Percentiles rank a stretch among this genome's conserved stretches.
Evolutionary conservation across 2,797 vertebrate genomes (phyloP).

Genomic region (Ptychobarbus kaznakovi): DNA sequence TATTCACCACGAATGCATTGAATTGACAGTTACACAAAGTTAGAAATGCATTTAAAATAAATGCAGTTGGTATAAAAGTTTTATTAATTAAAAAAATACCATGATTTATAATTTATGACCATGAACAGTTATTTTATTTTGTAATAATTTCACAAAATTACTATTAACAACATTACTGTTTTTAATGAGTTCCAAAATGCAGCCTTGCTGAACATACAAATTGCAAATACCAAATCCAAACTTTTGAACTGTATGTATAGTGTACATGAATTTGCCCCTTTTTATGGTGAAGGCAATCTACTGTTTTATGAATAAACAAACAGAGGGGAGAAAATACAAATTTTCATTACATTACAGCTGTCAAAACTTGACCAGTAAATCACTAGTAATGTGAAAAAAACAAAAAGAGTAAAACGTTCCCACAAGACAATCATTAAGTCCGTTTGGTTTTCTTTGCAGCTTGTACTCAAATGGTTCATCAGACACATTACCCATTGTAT

Average conservation of each 20-base stretch:
- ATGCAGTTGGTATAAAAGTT: neutral
- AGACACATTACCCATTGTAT: neutral
- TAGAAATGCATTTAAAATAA: neutral
- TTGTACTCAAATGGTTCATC: slow-evolving; percentile 2
- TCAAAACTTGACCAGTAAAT: neutral
- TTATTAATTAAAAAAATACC: neutral
- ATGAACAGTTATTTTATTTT: no score
- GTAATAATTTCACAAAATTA: no score
- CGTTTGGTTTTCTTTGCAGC: neutral
- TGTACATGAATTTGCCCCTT: neutral
- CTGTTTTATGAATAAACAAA: neutral
- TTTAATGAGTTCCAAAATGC: no score
- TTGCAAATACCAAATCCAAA: neutral
- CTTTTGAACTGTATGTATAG: neutral
- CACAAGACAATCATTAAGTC: slow-evolving; percentile 9
- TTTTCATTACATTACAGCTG: neutral
- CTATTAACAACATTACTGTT: no score
- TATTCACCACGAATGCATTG: no score
- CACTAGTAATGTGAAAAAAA: neutral
- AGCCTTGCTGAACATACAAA: no score
- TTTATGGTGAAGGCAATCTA: neutral
- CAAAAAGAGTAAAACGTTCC: neutral
- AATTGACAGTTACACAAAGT: neutral
- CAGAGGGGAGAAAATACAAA: neutral
- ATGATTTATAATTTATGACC: no score